Conservation (phyloP, 2,113 vertebrate genomes). For the Telmatochromis sp. region DNA sequence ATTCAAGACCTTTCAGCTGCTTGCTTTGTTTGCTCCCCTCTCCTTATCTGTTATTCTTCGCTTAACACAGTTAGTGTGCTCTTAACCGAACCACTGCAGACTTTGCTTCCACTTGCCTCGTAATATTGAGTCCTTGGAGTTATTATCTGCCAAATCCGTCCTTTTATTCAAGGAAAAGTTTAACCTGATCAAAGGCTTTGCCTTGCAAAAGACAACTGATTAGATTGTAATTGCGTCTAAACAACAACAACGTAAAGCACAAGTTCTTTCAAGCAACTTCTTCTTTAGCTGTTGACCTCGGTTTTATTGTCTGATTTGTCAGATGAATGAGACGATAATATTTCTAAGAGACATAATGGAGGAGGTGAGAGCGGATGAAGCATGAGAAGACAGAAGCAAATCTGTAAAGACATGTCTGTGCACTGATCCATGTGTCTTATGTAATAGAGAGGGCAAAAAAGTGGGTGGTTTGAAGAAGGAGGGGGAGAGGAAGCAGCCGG, state of each 20-base stretch:
- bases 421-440: conserved; percentile 15
- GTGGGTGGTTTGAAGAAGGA: neutral
- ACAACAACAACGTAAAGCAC: neutral
- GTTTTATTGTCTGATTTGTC: neutral
- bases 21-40: neutral
- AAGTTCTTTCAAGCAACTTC: neutral
- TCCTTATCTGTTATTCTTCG: neutral
- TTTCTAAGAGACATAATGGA: neutral
- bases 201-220: neutral
- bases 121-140: neutral
- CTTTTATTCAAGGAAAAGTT: neutral
- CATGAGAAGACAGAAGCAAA: neutral
- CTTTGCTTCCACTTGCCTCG: neutral
- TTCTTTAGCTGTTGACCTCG: neutral
- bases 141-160: neutral
- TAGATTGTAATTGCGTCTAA: neutral
- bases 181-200: neutral
- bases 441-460: conserved; percentile 19
- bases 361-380: neutral
- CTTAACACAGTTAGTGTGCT: neutral
- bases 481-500: neutral
- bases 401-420: neutral
- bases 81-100: neutral
- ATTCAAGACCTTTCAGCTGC: neutral
- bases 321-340: neutral